A percentile compares a stretch with the other conserved stretches of the same genome.
Conservation (phyloP, 2,113 vertebrate species). For the Muntiacus muntjak region DNA sequence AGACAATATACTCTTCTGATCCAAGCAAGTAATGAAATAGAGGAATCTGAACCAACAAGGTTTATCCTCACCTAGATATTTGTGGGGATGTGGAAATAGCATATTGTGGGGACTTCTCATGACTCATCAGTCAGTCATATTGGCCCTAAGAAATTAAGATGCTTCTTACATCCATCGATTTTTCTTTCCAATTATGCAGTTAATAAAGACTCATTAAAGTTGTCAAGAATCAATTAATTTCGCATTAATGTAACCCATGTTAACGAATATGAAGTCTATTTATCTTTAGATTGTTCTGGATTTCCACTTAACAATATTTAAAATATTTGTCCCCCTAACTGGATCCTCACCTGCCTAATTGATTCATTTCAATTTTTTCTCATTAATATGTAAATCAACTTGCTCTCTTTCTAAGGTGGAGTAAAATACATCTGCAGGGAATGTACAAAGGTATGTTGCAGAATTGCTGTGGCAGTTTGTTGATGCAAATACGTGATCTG, state of each 20-base stretch:
- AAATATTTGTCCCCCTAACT: slow-evolving; percentile 72
- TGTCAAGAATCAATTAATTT: slow-evolving; percentile 75
- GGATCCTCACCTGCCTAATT: slow-evolving; percentile 77
- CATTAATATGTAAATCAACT: slow-evolving; percentile 81
- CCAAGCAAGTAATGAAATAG: neutral
- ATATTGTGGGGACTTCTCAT: neutral
- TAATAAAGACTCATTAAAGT: slow-evolving; percentile 69
- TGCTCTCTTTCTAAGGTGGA: slow-evolving; percentile 76
- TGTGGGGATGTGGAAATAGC: neutral
- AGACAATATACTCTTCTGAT: neutral
- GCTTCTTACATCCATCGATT: slow-evolving; percentile 37
- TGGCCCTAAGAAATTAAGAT: slow-evolving; percentile 42
- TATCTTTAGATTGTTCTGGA: slow-evolving; percentile 65
- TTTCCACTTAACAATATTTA: slow-evolving; percentile 72
- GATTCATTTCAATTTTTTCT: slow-evolving; percentile 76
- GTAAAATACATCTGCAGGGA: slow-evolving; percentile 70
- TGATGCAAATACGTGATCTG: slow-evolving; percentile 71
- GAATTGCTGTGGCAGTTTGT: slow-evolving; percentile 79
- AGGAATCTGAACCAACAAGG: neutral
- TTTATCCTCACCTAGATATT: neutral
- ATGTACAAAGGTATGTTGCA: slow-evolving; percentile 50
- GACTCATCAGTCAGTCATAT: slow-evolving; percentile 4
- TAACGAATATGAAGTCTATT: slow-evolving; percentile 69
- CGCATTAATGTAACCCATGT: slow-evolving; percentile 70
- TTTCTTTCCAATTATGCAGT: slow-evolving; percentile 72